Evolutionary conservation across 2,113 vertebrate species (phyloP).

Genomic region (Indicator maculatus): DNA sequence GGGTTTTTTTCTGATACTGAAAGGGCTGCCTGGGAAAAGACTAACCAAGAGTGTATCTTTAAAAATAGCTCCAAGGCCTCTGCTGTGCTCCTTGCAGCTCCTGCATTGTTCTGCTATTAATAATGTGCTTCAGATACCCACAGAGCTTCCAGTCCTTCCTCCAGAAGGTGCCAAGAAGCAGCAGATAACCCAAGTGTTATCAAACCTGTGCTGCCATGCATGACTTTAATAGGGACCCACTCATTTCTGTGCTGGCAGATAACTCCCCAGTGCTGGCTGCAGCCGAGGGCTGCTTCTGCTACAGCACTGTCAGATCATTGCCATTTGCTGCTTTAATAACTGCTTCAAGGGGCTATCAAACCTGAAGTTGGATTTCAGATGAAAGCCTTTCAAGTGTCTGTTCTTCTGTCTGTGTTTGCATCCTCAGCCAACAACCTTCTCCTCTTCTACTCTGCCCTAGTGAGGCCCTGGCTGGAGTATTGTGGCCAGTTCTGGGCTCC

Average conservation of each 20-base stretch:
- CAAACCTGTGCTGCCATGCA: background rate
- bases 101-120: background rate
- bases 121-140: background rate
- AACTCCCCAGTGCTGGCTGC: background rate
- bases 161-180: background rate
- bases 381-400: background rate
- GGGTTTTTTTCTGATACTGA: background rate
- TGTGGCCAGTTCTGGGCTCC: too few species aligned
- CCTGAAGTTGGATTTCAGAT: background rate
- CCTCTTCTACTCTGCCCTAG: too few species aligned
- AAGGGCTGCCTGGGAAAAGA: background rate
- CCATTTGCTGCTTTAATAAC: background rate
- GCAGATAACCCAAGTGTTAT: fast-evolving
- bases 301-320: fast-evolving
- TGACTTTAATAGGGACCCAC: background rate
- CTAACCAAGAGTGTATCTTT: background rate
- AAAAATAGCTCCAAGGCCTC: background rate
- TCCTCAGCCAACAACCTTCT: background rate
- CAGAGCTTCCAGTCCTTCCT: background rate
- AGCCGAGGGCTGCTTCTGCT: background rate
- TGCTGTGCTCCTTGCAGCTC: background rate
- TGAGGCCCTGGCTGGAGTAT: too few species aligned
- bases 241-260: fast-evolving
- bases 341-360: background rate
- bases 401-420: background rate